These are phyloP conservation scores for Xenopus laevis DNA, from an alignment of 2,113 vertebrate species.

Conservation along the genomic window DNA sequence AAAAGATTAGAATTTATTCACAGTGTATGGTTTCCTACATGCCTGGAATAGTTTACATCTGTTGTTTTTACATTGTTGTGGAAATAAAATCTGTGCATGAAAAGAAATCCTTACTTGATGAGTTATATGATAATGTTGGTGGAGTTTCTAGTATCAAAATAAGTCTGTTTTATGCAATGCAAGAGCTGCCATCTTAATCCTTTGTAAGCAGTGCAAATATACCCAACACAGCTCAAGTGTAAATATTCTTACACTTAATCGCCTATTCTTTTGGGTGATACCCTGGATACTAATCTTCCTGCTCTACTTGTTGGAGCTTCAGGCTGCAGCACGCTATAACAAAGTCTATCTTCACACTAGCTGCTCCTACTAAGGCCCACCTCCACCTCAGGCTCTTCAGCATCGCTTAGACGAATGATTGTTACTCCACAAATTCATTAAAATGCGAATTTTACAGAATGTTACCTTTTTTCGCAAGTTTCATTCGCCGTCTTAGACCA, in stretches of 20 bases:
- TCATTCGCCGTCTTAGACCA: too few species aligned
- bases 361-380: too few species aligned
- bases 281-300: too few species aligned
- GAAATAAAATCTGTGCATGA: slow-evolving; percentile 18
- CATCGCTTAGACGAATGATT: too few species aligned
- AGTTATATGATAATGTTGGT: slow-evolving; percentile 22
- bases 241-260: not conserved
- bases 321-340: too few species aligned
- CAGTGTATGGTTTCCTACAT: slow-evolving; percentile 18
- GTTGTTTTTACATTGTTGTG: slow-evolving; percentile 10
- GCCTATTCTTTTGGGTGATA: too few species aligned
- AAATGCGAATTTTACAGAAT: too few species aligned
- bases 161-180: slow-evolving; percentile 1
- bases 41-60: slow-evolving; percentile 33
- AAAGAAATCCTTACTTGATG: not conserved
- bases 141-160: slow-evolving; percentile 5
- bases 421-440: too few species aligned
- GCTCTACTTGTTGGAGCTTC: too few species aligned
- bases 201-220: slow-evolving; percentile 17
- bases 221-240: slow-evolving; percentile 5
- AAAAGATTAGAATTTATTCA: slow-evolving; percentile 28
- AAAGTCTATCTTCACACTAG: too few species aligned
- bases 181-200: slow-evolving; percentile 17
- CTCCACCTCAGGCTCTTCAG: too few species aligned
- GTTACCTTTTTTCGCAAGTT: too few species aligned